These are phyloP conservation scores for Pelosia muscerda DNA, from an alignment of 2,888 invertebrate genomes.

Conservation along the genomic window DNA sequence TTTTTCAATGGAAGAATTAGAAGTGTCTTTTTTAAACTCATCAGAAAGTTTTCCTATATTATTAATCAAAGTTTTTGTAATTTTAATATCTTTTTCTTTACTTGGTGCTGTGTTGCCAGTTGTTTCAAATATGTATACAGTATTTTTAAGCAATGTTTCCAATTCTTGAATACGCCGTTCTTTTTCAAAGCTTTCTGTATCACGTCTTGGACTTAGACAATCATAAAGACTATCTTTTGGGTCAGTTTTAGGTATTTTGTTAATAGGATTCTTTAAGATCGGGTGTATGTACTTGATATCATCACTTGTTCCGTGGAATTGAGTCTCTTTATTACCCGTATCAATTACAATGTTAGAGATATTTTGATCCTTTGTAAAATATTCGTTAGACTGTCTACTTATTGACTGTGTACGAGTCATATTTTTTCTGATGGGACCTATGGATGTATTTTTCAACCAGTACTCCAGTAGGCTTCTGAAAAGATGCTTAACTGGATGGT, in stretches of 20 bases:
- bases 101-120: constrained; percentile 44
- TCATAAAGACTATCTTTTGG: constrained; percentile 11
- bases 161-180: constrained; percentile 73
- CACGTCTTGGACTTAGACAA: constrained; percentile 45
- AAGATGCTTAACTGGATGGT: constrained; percentile 68
- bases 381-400: constrained; percentile 62
- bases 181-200: constrained; percentile 65
- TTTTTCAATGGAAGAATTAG: constrained; percentile 67
- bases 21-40: constrained; percentile 49
- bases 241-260: constrained; percentile 14
- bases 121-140: constrained; percentile 70
- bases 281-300: constrained; percentile 18
- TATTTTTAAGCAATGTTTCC: constrained; percentile 73
- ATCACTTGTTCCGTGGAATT: constrained; percentile 59
- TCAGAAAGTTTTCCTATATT: constrained; percentile 58
- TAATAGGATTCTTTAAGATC: constrained; percentile 3
- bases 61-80: constrained; percentile 69
- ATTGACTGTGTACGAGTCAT: constrained; percentile 60
- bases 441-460: constrained; percentile 69
- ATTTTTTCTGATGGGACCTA: constrained; percentile 54
- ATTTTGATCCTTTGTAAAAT: constrained; percentile 68
- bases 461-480: constrained; percentile 73
- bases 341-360: constrained; percentile 60
- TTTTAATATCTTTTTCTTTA: constrained; percentile 70
- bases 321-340: constrained; percentile 64